These are phyloP conservation scores for Nematolebias whitei DNA, from an alignment of 2,113 vertebrate species.

Conservation along the genomic window DNA sequence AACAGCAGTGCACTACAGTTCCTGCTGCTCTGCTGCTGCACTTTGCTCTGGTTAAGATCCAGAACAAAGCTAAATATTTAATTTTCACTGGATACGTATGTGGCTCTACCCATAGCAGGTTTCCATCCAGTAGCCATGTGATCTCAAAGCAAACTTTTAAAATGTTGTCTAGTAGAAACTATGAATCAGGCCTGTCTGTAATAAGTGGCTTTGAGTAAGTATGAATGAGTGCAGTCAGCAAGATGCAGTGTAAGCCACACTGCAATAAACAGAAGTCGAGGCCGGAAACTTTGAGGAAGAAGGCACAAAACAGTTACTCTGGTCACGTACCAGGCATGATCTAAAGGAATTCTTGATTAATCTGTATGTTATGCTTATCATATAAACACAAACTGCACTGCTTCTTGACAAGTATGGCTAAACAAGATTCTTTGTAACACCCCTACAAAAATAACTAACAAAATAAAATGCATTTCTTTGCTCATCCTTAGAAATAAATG, in stretches of 20 bases:
- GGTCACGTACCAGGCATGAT: background rate
- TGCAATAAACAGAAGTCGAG: background rate
- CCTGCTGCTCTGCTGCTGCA: background rate
- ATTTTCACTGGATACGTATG: background rate
- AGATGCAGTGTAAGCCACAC: background rate
- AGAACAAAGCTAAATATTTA: background rate
- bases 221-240: background rate
- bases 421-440: accelerated
- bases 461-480: background rate
- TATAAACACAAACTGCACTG: too few species aligned
- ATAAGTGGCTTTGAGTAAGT: background rate
- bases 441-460: background rate
- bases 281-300: background rate
- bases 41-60: background rate
- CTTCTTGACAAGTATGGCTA: background rate
- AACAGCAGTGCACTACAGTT: background rate
- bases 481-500: background rate
- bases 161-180: background rate
- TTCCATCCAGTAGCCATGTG: too few species aligned
- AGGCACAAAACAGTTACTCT: background rate
- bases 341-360: background rate
- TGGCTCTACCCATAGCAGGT: background rate
- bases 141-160: background rate
- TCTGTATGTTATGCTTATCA: background rate
- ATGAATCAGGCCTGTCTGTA: background rate